phyloP scores from a whole-genome alignment of 37 sponge, comb jelly and placozoan species.

The Tethya wilhelma region DNA sequence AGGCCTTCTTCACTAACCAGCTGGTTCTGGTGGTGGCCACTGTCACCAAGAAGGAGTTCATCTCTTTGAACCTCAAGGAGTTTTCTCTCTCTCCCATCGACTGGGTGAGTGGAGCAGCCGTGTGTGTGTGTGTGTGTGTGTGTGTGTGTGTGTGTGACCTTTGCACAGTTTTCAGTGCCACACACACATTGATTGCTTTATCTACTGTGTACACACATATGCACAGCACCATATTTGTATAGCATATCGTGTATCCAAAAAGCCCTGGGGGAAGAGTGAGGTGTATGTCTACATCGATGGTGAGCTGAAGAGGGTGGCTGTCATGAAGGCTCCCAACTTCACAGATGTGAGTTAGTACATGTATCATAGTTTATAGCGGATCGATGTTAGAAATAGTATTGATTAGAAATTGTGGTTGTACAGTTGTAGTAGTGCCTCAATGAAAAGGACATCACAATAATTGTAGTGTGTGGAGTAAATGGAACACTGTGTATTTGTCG shows the following conservation, averaged over 20 bases:
- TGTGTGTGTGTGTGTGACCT: too few species aligned
- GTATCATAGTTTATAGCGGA: too few species aligned
- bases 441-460: too few species aligned
- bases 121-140: too few species aligned
- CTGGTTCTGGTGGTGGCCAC: conserved; percentile 77
- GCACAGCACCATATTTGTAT: conserved; percentile 78
- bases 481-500: too few species aligned
- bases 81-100: conserved; percentile 30
- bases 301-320: conserved; percentile 12
- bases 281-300: conserved; percentile 77
- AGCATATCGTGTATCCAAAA: conserved; percentile 39
- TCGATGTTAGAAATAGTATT: too few species aligned
- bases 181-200: not conserved
- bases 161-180: not conserved
- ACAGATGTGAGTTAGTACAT: conserved; percentile 57
- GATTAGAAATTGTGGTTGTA: too few species aligned
- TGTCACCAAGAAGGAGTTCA: conserved; percentile 76
- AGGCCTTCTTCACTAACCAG: conserved; percentile 84
- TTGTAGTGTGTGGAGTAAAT: too few species aligned
- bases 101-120: too few species aligned
- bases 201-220: too few species aligned
- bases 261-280: conserved; percentile 50
- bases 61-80: conserved; percentile 51
- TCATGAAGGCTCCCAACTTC: conserved; percentile 61
- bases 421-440: too few species aligned